Evolutionary conservation across 1,140 invertebrate genomes (phyloP).

Genomic region (Daktulosphaira vitifoliae): DNA sequence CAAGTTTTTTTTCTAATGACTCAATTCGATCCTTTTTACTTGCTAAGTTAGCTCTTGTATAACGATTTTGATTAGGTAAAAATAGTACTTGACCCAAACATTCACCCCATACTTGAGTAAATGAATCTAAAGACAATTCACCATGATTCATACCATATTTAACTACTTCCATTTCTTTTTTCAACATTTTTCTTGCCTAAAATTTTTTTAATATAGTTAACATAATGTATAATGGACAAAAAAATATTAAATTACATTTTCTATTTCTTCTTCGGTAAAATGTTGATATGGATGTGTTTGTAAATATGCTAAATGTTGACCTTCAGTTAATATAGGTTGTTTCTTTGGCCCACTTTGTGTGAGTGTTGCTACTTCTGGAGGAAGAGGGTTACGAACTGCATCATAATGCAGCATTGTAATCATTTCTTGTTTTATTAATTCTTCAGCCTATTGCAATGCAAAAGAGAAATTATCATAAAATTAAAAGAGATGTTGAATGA

Average conservation of each 20-base stretch:
- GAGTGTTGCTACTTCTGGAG: conserved; percentile 37
- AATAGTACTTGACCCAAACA: conserved; percentile 83
- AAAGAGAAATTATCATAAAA: too few relatives aligned
- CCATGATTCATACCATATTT: conserved; percentile 91
- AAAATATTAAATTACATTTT: conserved; percentile 44
- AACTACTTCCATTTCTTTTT: conserved; percentile 79
- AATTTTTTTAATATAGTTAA: too few relatives aligned
- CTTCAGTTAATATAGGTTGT: conserved; percentile 44
- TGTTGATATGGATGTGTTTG: conserved; percentile 77
- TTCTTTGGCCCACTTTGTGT: conserved; percentile 31
- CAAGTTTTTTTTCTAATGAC: conserved; percentile 82
- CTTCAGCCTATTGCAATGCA: conserved; percentile 92
- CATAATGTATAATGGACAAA: not conserved
- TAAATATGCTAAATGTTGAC: conserved; percentile 67
- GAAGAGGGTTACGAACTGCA: conserved; percentile 54
- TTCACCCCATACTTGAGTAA: conserved; percentile 95
- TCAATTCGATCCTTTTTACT: conserved; percentile 93
- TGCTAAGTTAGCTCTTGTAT: conserved; percentile 86
- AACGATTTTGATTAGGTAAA: conserved; percentile 77
- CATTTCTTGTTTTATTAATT: conserved; percentile 96
- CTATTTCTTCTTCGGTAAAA: conserved; percentile 60
- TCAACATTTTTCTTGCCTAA: conserved; percentile 57
- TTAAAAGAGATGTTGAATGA: conserved; percentile 1
- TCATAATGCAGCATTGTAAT: conserved; percentile 90
- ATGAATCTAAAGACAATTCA: conserved; percentile 81